phyloP scores from a whole-genome alignment of 2,888 invertebrate species.

The Gasteruption jaculator region DNA sequence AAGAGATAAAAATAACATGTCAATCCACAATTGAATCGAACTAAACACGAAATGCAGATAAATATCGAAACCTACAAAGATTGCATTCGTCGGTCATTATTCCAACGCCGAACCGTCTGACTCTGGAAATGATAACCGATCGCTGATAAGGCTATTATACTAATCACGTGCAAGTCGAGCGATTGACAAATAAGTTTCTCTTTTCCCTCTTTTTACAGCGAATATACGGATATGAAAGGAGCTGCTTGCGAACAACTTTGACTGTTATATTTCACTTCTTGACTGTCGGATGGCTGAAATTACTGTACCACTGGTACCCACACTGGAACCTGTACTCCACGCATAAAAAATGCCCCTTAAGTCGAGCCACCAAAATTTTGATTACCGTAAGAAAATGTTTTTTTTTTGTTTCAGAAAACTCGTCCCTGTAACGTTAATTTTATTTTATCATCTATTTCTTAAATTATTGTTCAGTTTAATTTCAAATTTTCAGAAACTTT shows the following conservation, averaged over 20 bases:
- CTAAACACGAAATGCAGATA: no score
- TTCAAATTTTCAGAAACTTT: no score
- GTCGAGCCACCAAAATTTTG: constrained; percentile 55
- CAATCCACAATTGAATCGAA: no score
- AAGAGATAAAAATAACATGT: no score
- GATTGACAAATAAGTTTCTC: background rate
- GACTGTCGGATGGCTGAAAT: constrained; percentile 55
- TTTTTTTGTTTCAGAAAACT: background rate
- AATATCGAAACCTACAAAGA: no score
- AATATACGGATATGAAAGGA: constrained; percentile 55
- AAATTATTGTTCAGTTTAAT: constrained; percentile 1
- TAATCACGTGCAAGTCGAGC: background rate
- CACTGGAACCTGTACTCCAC: constrained; percentile 56
- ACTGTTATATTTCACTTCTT: constrained; percentile 54
- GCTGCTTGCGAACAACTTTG: constrained; percentile 37
- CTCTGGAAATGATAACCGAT: no score
- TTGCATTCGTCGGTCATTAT: no score
- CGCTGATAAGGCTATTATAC: no score
- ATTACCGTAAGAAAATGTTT: constrained; percentile 54
- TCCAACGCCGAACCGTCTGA: no score
- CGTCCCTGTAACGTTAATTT: background rate
- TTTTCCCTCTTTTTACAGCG: constrained; percentile 46
- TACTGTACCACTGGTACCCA: constrained; percentile 63
- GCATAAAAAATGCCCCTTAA: constrained; percentile 53
- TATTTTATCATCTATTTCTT: constrained; percentile 2